Evolutionary conservation across 2,797 vertebrate species (phyloP), one percentile per base, ranked within the genome.

Genomic region (Sardinella longiceps): DNA sequence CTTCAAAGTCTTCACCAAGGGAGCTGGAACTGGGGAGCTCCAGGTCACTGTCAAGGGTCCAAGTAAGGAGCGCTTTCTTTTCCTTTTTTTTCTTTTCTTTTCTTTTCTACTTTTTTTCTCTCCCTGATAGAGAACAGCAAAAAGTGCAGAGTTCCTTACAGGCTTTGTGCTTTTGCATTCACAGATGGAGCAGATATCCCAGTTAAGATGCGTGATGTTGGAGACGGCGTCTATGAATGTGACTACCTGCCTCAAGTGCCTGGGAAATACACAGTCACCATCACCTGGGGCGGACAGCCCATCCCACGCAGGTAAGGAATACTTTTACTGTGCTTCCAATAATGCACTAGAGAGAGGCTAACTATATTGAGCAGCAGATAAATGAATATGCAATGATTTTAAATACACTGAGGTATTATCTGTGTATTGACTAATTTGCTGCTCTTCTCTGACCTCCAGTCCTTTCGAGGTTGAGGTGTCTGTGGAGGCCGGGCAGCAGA

Each of bases 1-100:
- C 93, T 99, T 99, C 94, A 97, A 96, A 91, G 98, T 99, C 80
- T 96, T 96, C 92, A 99, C 98, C 70, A 98, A 98, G 92, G 98
- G 97, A 33, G 97, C 98, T 0, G 98, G 98, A 94, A 98, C 94
- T 0, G 98, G 98, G 43, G 96, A 97, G 20, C 95, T 99, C 84
- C 96, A 95, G 81, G 97, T 99, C 87, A 93, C 94, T 0, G 93
- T 99, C 89, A 98, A 97, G 94, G 97, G 97, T 77, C 98, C 98
- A 84, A 96, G 98, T 99, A 92, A 95, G 97, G 95, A 20, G 28
- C 30, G 1, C 3, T 33, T 33, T 37, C 5, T 25, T 60, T 60
- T 48, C 7, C 11, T 48, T 48, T 46, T 11, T 9, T 46, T 46
- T 46, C 45, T 11, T 46, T 48, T 48, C 46, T 48, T 48, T 48